Base-by-base conservation (phyloP, 2,888 invertebrate genomes). In the Parochlus steinenii region DNA sequence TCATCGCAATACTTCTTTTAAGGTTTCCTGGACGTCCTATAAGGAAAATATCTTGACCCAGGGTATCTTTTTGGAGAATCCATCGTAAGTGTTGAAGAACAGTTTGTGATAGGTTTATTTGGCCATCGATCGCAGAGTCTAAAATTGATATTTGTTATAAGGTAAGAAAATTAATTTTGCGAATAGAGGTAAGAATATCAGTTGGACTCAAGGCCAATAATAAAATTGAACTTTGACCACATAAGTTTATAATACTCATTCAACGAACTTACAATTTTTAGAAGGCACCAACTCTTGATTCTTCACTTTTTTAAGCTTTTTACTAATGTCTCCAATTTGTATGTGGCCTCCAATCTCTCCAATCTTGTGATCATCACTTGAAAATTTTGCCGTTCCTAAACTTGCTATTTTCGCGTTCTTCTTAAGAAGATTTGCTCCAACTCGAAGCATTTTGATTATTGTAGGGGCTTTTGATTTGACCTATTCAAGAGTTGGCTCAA, bases 31-130 rank as follows among this genome's bases (percentile, higher is more conserved):
- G 95, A 17, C 78, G 71, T 2, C 95, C 97, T 39, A 95, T 71
- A 22, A 97, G 63, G 55, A 95, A 97, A 62, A 95, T 85, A 52
- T 97, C 97, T 57, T 97, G 97, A 1, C 83, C 80, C 4, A 97
- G 61, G 16, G 74, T 53, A 56, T 95, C 92, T 54, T 95, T 95
- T 53, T 95, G 92, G 63, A 93, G 71, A 74, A 95, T 87, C 95
- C 95, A 95, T 69, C 82, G 68, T 45, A 95, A 60, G 54, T 90
- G 83, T 41, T 75, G 69, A 5, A 89, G 57, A 1, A 72, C 69
- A 39, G 75, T 76, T 58, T 87, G 87, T 12, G 71, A 67, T 34
- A 74, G 50, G 33, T 67, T 58, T 38, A 69, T 64, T 11, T 64
- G 53, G 46, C 74, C 74, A 53, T 63, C 48, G 8, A 10, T n/a